Conservation (phyloP, 1,140 invertebrate species). For the Lucilia cuprina region DNA sequence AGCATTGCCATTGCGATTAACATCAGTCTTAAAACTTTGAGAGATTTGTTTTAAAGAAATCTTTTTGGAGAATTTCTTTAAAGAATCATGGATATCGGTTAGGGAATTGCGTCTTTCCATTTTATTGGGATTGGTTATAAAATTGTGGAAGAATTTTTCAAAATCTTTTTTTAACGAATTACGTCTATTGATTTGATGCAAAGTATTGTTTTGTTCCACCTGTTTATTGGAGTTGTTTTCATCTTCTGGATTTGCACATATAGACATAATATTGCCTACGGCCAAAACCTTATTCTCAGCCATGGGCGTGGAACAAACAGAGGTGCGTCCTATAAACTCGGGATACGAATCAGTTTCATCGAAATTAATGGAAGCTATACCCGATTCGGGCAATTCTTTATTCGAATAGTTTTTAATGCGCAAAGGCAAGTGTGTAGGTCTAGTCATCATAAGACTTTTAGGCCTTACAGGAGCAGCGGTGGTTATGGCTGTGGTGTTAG, state of each 20-base stretch:
- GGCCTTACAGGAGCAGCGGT: slow-evolving; percentile 40
- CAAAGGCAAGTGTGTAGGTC: slow-evolving; percentile 68
- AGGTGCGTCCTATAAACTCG: slow-evolving; percentile 71
- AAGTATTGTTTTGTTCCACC: not conserved
- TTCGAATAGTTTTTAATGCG: slow-evolving; percentile 66
- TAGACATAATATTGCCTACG: slow-evolving; percentile 72
- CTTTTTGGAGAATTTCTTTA: slow-evolving; percentile 65
- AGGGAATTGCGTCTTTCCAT: slow-evolving; percentile 60
- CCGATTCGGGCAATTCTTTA: slow-evolving; percentile 66
- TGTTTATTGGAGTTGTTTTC: slow-evolving; percentile 40
- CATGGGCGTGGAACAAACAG: slow-evolving; percentile 77
- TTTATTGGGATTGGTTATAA: slow-evolving; percentile 56
- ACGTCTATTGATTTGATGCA: slow-evolving; percentile 12
- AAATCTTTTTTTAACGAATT: slow-evolving; percentile 51
- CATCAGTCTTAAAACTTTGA: slow-evolving; percentile 50
- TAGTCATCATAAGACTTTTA: slow-evolving; percentile 45
- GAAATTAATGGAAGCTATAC: slow-evolving; percentile 60
- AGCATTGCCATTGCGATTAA: slow-evolving; percentile 52
- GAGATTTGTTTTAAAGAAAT: slow-evolving; percentile 61
- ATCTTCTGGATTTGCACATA: slow-evolving; percentile 68
- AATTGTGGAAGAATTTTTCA: slow-evolving; percentile 60
- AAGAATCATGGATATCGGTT: slow-evolving; percentile 66
- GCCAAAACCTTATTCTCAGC: slow-evolving; percentile 76
- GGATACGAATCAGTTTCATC: slow-evolving; percentile 61
- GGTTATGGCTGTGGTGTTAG: not conserved